Evolutionary conservation across 2,888 invertebrate species (phyloP).

Genomic region (Pristionchus arcanus): DNA sequence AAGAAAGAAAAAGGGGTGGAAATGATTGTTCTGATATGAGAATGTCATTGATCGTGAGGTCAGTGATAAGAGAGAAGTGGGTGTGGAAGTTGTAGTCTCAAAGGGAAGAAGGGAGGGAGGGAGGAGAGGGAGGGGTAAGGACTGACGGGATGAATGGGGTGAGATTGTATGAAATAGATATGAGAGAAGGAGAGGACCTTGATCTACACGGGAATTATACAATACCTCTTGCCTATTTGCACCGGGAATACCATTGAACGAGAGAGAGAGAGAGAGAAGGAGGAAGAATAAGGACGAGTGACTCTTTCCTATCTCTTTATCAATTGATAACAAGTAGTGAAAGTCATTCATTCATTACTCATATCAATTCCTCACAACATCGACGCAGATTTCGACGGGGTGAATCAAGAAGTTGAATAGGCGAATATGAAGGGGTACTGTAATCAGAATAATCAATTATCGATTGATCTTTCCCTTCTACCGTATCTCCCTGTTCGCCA

Average conservation of each 20-base stretch:
- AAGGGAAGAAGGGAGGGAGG: background rate
- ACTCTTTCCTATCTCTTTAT: constrained; percentile 33
- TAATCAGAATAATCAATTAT: background rate
- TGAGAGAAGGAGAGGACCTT: background rate
- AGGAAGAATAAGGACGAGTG: constrained; percentile 6
- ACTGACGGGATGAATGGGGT: background rate
- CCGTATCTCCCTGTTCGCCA: background rate
- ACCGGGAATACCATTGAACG: background rate
- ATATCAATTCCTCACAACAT: constrained; percentile 24
- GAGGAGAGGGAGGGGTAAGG: background rate
- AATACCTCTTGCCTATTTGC: background rate
- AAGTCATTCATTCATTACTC: constrained; percentile 33
- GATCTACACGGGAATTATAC: no score
- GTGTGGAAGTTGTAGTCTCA: constrained; percentile 9
- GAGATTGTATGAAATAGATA: constrained; percentile 29
- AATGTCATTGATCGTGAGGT: background rate
- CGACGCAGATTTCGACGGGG: background rate
- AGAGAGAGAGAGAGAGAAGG: background rate
- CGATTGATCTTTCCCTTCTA: background rate
- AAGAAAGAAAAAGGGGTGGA: background rate
- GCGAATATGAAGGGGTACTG: background rate
- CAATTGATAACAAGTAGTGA: constrained; percentile 49
- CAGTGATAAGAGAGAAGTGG: constrained; percentile 15
- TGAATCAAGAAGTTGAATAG: background rate
- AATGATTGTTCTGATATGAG: constrained; percentile 25